Base-by-base conservation (phyloP, 2,888 invertebrate genomes). In the Marronus borbonicus region DNA sequence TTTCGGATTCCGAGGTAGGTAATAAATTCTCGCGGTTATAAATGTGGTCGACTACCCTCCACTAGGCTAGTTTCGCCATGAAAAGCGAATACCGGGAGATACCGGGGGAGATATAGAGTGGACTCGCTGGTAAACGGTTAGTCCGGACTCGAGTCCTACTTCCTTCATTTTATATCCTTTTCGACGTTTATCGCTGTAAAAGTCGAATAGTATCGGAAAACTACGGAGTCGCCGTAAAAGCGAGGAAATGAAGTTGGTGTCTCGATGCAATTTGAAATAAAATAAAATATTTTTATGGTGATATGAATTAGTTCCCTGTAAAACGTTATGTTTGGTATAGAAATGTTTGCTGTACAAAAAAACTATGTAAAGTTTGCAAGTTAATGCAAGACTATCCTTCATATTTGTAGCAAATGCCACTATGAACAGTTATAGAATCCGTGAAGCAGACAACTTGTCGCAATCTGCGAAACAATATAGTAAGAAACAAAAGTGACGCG, bases 21-120 rank as follows among this genome's bases (percentile, higher is more conserved):
- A 65, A 65, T 44, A 65, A 44, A 65, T 65, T 65, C 44, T 44
- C 44, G 65, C 17, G 39, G 44, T 39, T n/a, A 44, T 65, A 55
- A 20, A 55, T 52, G n/a, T 52, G 20, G n/a, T 3, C 55, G 20
- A 8, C 20, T 55, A 14, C 5, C 7, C 55, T 44, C 8, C 12
- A 8, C 44, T 44, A 12, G 10, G 55, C 7, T 55, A 5, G 55
- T 17, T n/a, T n/a, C 20, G 55, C 20, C 17, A 55, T 2, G 4
- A 55, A 20, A 55, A 55, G 4, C 20, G n/a, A 55, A 55, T 20
- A 17, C 17, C n/a, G 20, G n/a, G 24, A 24, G 24, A 24, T 20
- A 52, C 2, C 12, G 52, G n/a, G 17, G 20, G 20, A 55, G 8
- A 55, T 55, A 8, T 17, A 55, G 52, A 52, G 7, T 20, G 14